Conservation (phyloP, 2,113 vertebrate species). For the Labrus mixtus region DNA sequence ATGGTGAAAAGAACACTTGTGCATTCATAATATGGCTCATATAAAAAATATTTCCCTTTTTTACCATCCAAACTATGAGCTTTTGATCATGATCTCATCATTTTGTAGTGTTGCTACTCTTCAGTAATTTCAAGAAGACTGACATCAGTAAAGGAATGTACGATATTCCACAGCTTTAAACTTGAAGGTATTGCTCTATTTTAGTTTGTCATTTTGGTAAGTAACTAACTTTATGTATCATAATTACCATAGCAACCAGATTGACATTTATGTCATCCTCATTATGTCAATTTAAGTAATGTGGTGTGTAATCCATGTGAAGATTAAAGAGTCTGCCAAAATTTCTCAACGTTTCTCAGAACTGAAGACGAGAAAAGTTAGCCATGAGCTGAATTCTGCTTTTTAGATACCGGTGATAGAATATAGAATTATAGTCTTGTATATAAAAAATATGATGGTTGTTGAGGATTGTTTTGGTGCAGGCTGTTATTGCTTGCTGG, state of each 20-base stretch:
- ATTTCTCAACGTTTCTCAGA: background rate
- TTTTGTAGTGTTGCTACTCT: background rate
- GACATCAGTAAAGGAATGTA: no score
- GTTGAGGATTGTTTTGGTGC: no score
- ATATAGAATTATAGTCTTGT: no score
- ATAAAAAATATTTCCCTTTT: constrained; percentile 3
- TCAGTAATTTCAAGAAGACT: no score
- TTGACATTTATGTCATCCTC: background rate
- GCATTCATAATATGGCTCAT: constrained; percentile 35
- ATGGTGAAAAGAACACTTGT: constrained; percentile 41
- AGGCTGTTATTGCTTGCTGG: no score
- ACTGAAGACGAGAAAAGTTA: background rate
- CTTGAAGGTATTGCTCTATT: no score
- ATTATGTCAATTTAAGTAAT: background rate
- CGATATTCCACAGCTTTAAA: no score
- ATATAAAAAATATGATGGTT: no score
- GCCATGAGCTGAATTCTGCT: background rate
- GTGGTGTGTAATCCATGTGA: background rate
- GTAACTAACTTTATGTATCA: no score
- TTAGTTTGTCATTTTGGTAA: no score
- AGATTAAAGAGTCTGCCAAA: background rate
- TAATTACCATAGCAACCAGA: no score
- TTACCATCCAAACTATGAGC: background rate
- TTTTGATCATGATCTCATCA: constrained; percentile 3
- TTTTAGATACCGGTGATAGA: no score